Base-by-base conservation (phyloP, 2,888 invertebrate species). In the Leptarthrus brevirostris region DNA sequence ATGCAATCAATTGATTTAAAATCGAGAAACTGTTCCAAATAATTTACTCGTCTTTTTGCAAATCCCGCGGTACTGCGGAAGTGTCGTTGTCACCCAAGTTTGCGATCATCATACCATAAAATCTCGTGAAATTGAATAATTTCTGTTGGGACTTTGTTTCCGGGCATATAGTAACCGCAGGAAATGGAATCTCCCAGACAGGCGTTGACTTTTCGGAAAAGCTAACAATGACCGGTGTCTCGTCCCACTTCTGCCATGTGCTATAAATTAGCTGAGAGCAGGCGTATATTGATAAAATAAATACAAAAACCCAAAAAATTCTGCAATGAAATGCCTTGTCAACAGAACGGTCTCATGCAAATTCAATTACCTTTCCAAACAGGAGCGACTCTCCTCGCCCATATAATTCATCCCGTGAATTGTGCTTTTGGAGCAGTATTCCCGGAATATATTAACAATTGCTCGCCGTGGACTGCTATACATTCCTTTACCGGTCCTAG, bases 151-250 rank as follows among this genome's bases (percentile, higher is more conserved):
- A 85, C 81, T 91, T 91, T 0, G 89, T 90, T 82, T 89, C 89
- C 34, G 88, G 87, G 79, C 90, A 90, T 30, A 90, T 83, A 0
- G 88, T 88, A n/a, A 89, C 86, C 5, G 88, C 87, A 30, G 89
- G 89, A 79, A 88, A 89, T 1, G 89, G 88, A 77, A 88, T 86
- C 85, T 87, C 79, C 74, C 76, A 76, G 12, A 78, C 74, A n/a
- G 78, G 78, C 10, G 90, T 90, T 0, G 90, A 87, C 64, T 88
- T 89, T 81, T 90, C 89, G 1, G 90, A 90, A 80, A 91, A 90
- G 79, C 89, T 90, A 8, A 90, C 90, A 74, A 90, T 89, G 1
- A 91, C 89, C 0, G 90, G 90, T 76, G 87, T 88, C 74, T 86
- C 86, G 64, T 88, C 86, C 90, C 90, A 90, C 84, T 86, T 88